Percentiles rank a stretch among this genome's conserved stretches.
These are phyloP conservation scores for Sisyra nigra DNA, from an alignment of 2,888 invertebrate species.

Conservation along the genomic window DNA sequence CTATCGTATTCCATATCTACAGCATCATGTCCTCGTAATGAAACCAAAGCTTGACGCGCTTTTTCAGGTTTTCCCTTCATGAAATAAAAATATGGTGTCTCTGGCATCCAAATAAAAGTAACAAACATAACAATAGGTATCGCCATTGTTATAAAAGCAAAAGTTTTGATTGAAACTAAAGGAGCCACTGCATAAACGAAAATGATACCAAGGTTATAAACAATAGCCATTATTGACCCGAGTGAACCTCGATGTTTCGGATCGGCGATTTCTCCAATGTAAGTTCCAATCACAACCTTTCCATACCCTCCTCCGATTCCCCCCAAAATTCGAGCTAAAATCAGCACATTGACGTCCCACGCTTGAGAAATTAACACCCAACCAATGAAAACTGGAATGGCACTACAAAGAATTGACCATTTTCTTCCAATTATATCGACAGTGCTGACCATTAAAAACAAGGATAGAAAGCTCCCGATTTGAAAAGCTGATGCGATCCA, in stretches of 20 bases:
- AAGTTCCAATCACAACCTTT: conserved; percentile 13
- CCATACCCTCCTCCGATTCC: conserved; percentile 12
- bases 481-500: conserved; percentile 19
- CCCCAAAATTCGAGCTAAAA: conserved; percentile 11
- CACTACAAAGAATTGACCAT: conserved; percentile 11
- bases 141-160: conserved; percentile 10
- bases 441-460: conserved; percentile 9
- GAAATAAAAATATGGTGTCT: conserved; percentile 14
- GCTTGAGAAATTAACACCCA: conserved; percentile 12
- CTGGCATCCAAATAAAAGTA: conserved; percentile 13
- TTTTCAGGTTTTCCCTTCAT: conserved; percentile 2
- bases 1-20: conserved; percentile 3
- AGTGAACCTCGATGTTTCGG: conserved; percentile 12
- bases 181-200: conserved; percentile 12
- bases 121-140: conserved; percentile 11
- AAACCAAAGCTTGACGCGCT: conserved; percentile 1
- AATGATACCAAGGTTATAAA: conserved; percentile 8
- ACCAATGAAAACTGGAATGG: conserved; percentile 10
- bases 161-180: conserved; percentile 8
- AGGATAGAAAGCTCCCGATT: conserved; percentile 11
- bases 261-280: conserved; percentile 14
- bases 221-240: conserved; percentile 11
- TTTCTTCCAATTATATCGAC: conserved; percentile 11
- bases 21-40: conserved; percentile 4
- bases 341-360: conserved; percentile 7